Percentiles rank a stretch among this genome's conserved stretches.
These are phyloP conservation scores for Turdus rufiventris DNA, from an alignment of 2,113 vertebrate species.

Conservation along the genomic window DNA sequence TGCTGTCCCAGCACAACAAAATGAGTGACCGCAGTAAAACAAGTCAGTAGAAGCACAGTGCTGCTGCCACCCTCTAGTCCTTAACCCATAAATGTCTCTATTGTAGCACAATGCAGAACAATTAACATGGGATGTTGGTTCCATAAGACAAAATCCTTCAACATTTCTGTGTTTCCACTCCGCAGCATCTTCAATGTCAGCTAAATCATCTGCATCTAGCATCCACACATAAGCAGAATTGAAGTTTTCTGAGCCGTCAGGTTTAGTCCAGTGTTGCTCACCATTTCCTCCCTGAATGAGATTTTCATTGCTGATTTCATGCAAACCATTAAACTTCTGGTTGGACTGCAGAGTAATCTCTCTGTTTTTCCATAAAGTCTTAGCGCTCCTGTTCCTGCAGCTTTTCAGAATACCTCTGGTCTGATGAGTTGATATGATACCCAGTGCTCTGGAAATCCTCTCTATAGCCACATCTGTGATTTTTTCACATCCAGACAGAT, in stretches of 20 bases:
- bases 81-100: conserved; percentile 80
- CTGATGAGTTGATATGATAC: conserved; percentile 70
- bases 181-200: conserved; percentile 93
- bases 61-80: conserved; percentile 86
- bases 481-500: conserved; percentile 95
- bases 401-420: conserved; percentile 64
- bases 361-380: conserved; percentile 68
- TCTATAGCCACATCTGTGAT: conserved; percentile 87
- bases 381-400: conserved; percentile 59
- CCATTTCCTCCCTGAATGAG: conserved; percentile 48
- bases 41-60: conserved; percentile 77
- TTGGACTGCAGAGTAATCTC: conserved; percentile 66
- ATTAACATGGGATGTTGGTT: conserved; percentile 67
- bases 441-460: conserved; percentile 86
- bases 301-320: conserved; percentile 51
- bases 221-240: conserved; percentile 81
- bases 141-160: conserved; percentile 74
- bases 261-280: conserved; percentile 67
- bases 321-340: conserved; percentile 47
- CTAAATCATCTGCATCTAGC: conserved; percentile 82
- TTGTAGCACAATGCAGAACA: conserved; percentile 78
- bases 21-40: conserved; percentile 85
- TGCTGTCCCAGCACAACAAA: conserved; percentile 82
- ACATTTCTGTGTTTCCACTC: conserved; percentile 82
- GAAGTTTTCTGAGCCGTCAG: conserved; percentile 53